Evolutionary conservation across 2,888 invertebrate genomes (phyloP).

Genomic region (Julus scandinavius): DNA sequence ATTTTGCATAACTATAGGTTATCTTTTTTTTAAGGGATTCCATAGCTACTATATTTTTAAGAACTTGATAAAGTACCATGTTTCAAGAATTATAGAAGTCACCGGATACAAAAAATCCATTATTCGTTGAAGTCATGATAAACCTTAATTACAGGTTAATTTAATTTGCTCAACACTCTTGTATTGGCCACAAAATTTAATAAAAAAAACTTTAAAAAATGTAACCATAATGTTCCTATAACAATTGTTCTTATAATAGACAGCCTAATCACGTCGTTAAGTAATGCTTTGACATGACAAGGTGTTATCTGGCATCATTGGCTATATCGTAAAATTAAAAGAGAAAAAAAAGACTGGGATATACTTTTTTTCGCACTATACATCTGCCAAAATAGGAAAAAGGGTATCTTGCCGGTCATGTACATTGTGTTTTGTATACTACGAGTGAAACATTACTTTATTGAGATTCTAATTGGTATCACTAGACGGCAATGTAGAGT

Average conservation of each 20-base stretch:
- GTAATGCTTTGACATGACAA: no score
- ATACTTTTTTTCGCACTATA: not conserved
- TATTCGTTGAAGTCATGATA: no score
- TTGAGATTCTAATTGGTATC: not conserved
- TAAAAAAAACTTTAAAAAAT: no score
- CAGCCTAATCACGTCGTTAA: no score
- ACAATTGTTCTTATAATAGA: no score
- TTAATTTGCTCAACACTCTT: not conserved
- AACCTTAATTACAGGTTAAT: no score
- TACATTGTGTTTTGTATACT: not conserved
- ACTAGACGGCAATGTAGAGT: not conserved
- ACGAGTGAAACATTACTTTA: not conserved
- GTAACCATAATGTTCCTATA: no score
- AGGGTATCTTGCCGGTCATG: not conserved
- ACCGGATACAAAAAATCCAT: not conserved
- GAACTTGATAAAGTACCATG: no score
- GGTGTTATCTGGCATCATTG: no score
- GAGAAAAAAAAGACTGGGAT: no score
- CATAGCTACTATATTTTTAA: not conserved
- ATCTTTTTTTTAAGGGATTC: not conserved
- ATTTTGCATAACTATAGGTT: not conserved
- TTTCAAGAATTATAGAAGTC: not conserved
- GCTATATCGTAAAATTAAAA: no score
- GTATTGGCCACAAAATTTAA: no score
- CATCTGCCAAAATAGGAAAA: not conserved